Evolutionary conservation across 1,140 invertebrate genomes (phyloP).

Genomic region (Sycobia sp.): DNA sequence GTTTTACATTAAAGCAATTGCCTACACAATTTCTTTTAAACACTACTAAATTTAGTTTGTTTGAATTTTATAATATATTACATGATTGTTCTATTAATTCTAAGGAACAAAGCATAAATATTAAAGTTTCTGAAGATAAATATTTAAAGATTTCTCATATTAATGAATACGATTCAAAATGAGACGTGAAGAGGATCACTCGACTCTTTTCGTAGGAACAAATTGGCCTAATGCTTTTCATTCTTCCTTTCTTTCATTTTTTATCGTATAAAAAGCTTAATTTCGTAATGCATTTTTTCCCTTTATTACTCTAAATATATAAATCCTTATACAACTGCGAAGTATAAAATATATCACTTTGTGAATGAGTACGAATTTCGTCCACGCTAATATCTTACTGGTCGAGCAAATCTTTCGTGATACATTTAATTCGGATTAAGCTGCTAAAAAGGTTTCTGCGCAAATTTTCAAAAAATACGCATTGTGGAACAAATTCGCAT

Average conservation of each 20-base stretch:
- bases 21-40: no score
- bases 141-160: neutral
- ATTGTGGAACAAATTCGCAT: constrained; percentile 7
- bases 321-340: constrained; percentile 42
- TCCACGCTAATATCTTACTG: constrained; percentile 19
- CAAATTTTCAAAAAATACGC: constrained; percentile 30
- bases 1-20: no score
- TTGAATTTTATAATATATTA: neutral
- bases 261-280: constrained; percentile 26
- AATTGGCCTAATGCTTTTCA: constrained; percentile 19
- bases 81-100: constrained; percentile 10
- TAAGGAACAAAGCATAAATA: neutral
- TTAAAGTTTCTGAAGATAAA: constrained; percentile 6
- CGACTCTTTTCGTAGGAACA: constrained; percentile 28
- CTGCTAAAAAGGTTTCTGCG: constrained; percentile 31
- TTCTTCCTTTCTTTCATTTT: neutral
- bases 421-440: constrained; percentile 33
- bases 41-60: no score
- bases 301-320: constrained; percentile 30
- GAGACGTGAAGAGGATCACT: constrained; percentile 14
- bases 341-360: constrained; percentile 51
- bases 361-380: constrained; percentile 29
- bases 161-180: neutral
- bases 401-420: constrained; percentile 13
- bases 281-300: constrained; percentile 30